phyloP scores from a whole-genome alignment of 2,797 vertebrate species.

The Urocyon cinereoargenteus region DNA sequence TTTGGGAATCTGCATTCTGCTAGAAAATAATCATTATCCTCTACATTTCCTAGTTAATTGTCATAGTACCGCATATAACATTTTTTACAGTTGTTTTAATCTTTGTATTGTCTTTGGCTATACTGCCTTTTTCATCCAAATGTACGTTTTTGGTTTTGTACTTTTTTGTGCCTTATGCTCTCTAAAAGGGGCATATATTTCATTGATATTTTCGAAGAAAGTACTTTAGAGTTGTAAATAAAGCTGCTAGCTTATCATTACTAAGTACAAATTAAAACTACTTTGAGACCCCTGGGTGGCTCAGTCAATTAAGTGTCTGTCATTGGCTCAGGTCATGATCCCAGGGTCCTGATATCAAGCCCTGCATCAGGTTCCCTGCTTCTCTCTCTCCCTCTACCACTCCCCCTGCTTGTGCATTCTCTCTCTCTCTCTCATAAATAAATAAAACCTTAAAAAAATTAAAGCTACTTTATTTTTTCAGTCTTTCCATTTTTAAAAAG shows the following conservation, averaged over 20 bases:
- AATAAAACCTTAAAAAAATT: too few species aligned
- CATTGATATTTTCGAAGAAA: not conserved
- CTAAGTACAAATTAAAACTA: not conserved
- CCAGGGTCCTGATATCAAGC: not conserved
- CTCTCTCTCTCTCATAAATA: too few species aligned
- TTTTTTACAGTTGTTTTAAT: not conserved
- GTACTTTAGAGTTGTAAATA: not conserved
- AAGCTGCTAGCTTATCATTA: not conserved
- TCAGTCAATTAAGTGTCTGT: too few species aligned
- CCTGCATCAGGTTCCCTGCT: too few species aligned
- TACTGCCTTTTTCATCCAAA: not conserved
- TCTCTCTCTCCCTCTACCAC: too few species aligned
- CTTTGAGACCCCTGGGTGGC: too few species aligned
- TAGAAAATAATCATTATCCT: slow-evolving; percentile 10
- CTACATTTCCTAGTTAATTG: not conserved
- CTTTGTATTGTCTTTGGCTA: not conserved
- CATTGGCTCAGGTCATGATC: not conserved
- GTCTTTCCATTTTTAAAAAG: slow-evolving; percentile 17
- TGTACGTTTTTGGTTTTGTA: not conserved
- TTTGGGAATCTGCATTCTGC: not conserved
- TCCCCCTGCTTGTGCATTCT: too few species aligned
- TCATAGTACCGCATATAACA: not conserved
- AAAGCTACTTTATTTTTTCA: not conserved
- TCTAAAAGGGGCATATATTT: not conserved
- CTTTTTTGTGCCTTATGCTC: not conserved